Base-by-base conservation (phyloP, 2,797 vertebrate species). In the Phylloscopus collybita region DNA sequence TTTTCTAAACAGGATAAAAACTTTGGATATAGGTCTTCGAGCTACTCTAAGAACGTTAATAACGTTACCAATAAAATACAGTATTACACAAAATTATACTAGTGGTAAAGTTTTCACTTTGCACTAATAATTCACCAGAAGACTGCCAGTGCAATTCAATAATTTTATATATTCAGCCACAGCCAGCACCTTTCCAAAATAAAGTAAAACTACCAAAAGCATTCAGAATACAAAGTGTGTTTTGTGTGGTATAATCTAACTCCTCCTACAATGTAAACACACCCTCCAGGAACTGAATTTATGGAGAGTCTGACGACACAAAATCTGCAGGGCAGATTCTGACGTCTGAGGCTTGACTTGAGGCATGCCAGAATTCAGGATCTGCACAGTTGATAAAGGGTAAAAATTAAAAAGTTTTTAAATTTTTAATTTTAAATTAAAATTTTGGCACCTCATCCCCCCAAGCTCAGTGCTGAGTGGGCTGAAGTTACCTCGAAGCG, bases 1-100 rank as follows among this genome's bases (percentile, higher is more conserved):
- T 92, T 85, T 94, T 86, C 76, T 89, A 59, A 81, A 90, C 32
- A 51, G 44, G 60, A 81, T 69, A 73, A 83, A 95, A 94, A 91
- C 50, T 86, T 74, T 65, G 30, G n/a, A 56, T 87, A 54, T 64
- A 90, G 78, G 91, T 94, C 90, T 88, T 80, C 2, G 7, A 86
- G 40, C 47, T 83, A 79, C 66, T 71, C 69, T 45, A 59, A 32
- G 27, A 73, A 85, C 19, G 80, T 62, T 61, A 69, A 91, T 64
- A 74, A 78, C 14, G 14, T 67, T 74, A 82, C 38, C 36, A 72
- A 72, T 71, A 80, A 47, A 79, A 92, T 36, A 74, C 29, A 80
- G 2, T 32, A 65, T 32, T 65, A 83, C 14, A n/a, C 27, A 51
- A 74, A 88, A 78, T 45, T 0, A 60, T 15, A 29, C 10, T 6